Evolutionary conservation across 2,113 vertebrate species (phyloP).

Genomic region (Cisticola juncidis): DNA sequence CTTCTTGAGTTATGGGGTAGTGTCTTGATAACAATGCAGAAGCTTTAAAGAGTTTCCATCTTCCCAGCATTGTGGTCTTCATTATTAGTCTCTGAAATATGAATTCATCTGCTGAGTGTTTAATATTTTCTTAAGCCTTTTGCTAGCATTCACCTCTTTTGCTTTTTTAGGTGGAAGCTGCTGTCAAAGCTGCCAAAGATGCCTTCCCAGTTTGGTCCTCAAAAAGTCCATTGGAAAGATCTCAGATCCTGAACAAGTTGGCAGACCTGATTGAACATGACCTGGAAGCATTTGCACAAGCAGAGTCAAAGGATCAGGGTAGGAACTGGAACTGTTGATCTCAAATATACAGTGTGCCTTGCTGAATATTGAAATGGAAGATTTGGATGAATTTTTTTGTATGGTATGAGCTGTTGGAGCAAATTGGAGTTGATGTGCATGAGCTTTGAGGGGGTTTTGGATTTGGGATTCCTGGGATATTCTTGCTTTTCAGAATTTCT

Average conservation of each 20-base stretch:
- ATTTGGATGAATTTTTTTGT: not conserved
- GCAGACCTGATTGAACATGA: constrained; percentile 87
- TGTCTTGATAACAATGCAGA: not conserved
- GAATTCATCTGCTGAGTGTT: not conserved
- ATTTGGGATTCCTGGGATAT: not conserved
- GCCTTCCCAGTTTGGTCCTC: constrained; percentile 90
- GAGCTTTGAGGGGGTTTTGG: not conserved
- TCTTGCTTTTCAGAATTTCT: not conserved
- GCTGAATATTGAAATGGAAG: not conserved
- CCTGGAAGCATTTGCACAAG: constrained; percentile 87
- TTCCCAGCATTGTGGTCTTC: not conserved
- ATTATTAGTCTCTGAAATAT: not conserved
- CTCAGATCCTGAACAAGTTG: constrained; percentile 82
- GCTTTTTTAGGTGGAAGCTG: constrained; percentile 82
- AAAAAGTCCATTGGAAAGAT: constrained; percentile 80
- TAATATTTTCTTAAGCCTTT: not conserved
- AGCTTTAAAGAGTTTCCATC: not conserved
- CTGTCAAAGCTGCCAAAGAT: constrained; percentile 86
- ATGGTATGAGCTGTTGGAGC: not conserved
- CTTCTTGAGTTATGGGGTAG: not conserved
- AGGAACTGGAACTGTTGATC: not conserved
- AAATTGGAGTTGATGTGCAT: not conserved
- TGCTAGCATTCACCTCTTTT: not conserved
- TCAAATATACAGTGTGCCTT: not conserved
- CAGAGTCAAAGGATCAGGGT: constrained; percentile 97